Base-by-base conservation (phyloP, 1,140 invertebrate species). In the Euschistus heros region DNA sequence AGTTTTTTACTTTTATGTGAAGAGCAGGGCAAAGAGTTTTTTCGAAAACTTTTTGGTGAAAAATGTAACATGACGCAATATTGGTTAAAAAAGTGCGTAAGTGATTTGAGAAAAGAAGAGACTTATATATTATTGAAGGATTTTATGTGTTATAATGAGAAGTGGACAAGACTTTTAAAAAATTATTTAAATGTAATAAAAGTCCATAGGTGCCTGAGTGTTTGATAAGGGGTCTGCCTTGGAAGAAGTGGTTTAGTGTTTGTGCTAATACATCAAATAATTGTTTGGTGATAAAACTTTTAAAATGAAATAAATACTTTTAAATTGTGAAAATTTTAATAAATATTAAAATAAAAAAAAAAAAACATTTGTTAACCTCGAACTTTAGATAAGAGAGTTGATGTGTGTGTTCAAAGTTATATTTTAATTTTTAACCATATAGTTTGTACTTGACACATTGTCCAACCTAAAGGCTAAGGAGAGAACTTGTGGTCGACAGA, bases 291-390 rank as follows among this genome's bases (percentile, higher is more conserved):
- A 66, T 61, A 66, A 64, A 65, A 65, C 37, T 61, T 24, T 61
- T 61, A 66, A 66, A 66, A 54, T 27, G 22, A 62, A 54, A 61
- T 46, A 52, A 66, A 66, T 47, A 66, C 57, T 59, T 57, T 61
- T 66, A 60, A 37, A 61, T 66, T 60, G 57, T 57, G 55, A 65
- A 66, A 37, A 61, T 66, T 61, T 66, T 66, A 66, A 61, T 54
- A 37, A 54, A 55, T 33, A 66, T 26, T 14, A 33, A 59, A n/a
- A n/a, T n/a, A 59, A 59, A 59, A 24, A 54, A 59, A 59, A 24
- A 30, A 55, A 66, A 66, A 66, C 59, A 66, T 66, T 66, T 62
- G 65, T 66, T 66, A 66, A 66, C 52, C 65, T 66, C 65, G 65
- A 66, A 66, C 57, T 18, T 66, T 66, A 66, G 65, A 46, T 66